Conservation (phyloP, 2,113 vertebrate genomes). For the Rhynchomys soricoides region DNA sequence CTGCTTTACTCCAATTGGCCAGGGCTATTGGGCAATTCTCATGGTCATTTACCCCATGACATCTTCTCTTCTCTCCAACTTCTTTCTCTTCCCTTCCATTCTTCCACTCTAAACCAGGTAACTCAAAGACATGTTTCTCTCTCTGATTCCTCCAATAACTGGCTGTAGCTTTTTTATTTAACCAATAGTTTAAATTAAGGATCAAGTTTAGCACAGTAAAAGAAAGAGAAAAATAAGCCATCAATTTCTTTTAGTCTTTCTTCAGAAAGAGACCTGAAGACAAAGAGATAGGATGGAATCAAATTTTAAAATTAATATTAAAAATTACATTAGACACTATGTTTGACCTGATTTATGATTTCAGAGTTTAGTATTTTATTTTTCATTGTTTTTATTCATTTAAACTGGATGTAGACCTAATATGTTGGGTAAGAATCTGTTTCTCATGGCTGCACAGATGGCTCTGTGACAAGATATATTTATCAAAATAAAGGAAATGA, state of each 20-base stretch:
- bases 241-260: neutral
- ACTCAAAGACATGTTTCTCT: too few relatives aligned
- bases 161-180: too few relatives aligned
- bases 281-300: neutral
- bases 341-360: conserved; percentile 54
- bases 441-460: conserved; percentile 47
- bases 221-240: neutral
- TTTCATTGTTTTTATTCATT: conserved; percentile 39
- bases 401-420: conserved; percentile 19
- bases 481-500: conserved; percentile 69
- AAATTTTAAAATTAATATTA: neutral
- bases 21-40: too few relatives aligned
- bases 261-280: neutral
- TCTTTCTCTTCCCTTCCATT: too few relatives aligned
- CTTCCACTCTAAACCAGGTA: too few relatives aligned
- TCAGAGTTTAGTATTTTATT: conserved; percentile 41
- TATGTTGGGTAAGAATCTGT: conserved; percentile 30
- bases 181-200: too few relatives aligned
- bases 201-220: neutral
- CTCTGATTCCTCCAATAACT: too few relatives aligned
- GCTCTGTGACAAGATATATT: conserved; percentile 57
- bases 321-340: conserved; percentile 50
- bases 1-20: too few relatives aligned
- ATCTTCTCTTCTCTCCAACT: too few relatives aligned
- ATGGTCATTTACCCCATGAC: too few relatives aligned